Evolutionary conservation across 2,113 vertebrate genomes (phyloP).

Genomic region (Stomatorhinus ivindoensis): DNA sequence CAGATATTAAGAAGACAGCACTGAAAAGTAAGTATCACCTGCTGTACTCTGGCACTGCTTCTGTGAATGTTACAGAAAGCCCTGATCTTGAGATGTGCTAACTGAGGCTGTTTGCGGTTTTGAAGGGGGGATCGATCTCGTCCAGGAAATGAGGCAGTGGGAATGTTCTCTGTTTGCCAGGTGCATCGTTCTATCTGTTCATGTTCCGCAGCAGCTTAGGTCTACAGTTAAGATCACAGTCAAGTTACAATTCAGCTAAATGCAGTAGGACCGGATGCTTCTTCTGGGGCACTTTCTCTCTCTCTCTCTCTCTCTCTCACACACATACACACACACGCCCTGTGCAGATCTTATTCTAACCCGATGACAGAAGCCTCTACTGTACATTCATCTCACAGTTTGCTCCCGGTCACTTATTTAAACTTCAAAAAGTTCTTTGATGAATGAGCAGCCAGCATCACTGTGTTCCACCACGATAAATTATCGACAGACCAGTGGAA

Average conservation of each 20-base stretch:
- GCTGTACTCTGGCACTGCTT: not conserved
- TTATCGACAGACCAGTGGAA: not conserved
- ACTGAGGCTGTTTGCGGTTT: not conserved
- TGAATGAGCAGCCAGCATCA: not conserved
- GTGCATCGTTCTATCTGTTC: not conserved
- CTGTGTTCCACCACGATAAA: not conserved
- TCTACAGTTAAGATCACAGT: not conserved
- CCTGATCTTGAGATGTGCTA: not conserved
- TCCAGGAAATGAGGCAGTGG: not conserved
- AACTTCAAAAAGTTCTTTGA: not conserved
- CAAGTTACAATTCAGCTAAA: not conserved
- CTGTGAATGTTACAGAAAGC: not conserved
- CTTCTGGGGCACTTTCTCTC: not conserved
- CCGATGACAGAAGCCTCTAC: not conserved
- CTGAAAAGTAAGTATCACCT: not conserved
- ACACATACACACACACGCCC: not conserved
- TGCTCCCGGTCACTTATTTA: not conserved
- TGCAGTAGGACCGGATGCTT: not conserved
- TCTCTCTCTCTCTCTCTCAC: slow-evolving; percentile 7
- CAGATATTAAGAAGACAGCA: not conserved
- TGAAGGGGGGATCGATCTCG: not conserved
- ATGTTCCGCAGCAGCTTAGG: not conserved
- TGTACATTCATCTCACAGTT: not conserved
- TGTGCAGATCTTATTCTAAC: not conserved
- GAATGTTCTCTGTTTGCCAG: not conserved